Conservation (phyloP, 2,797 vertebrate genomes). For the Pipistrellus pipistrellus region DNA sequence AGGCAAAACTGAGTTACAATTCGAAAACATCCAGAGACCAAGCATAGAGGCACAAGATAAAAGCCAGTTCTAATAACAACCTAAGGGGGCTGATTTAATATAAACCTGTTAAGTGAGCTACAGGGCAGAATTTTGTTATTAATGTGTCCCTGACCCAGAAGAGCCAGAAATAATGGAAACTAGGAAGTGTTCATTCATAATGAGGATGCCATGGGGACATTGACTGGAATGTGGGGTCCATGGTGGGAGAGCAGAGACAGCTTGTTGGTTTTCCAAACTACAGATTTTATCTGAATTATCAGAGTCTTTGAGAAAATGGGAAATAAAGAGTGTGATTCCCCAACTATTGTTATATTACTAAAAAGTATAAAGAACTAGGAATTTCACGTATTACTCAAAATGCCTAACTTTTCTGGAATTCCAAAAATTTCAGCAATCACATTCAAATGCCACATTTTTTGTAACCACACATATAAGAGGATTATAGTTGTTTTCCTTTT, state of each 20-base stretch:
- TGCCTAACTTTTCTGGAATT: slow-evolving; percentile 53
- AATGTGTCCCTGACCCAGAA: neutral
- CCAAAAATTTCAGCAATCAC: slow-evolving; percentile 5
- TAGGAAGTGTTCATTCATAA: neutral
- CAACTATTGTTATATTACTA: neutral
- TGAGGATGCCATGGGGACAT: neutral
- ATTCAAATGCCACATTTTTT: slow-evolving; percentile 31
- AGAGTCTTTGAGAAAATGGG: neutral
- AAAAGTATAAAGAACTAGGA: neutral
- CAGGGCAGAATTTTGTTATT: neutral
- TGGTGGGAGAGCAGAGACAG: neutral
- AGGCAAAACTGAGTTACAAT: neutral
- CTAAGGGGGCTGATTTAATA: neutral
- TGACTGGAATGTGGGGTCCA: neutral
- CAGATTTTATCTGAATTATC: neutral
- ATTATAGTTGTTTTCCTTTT: neutral
- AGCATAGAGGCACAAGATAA: neutral
- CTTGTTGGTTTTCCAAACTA: neutral
- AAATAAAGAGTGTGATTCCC: neutral
- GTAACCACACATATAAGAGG: neutral
- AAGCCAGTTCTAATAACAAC: neutral
- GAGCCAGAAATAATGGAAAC: neutral
- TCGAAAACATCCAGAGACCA: neutral
- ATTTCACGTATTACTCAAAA: slow-evolving; percentile 33
- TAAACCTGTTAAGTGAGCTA: slow-evolving; percentile 19